Evolutionary conservation across 1,140 invertebrate genomes (phyloP).

Genomic region (Caenorhabditis briggsae): DNA sequence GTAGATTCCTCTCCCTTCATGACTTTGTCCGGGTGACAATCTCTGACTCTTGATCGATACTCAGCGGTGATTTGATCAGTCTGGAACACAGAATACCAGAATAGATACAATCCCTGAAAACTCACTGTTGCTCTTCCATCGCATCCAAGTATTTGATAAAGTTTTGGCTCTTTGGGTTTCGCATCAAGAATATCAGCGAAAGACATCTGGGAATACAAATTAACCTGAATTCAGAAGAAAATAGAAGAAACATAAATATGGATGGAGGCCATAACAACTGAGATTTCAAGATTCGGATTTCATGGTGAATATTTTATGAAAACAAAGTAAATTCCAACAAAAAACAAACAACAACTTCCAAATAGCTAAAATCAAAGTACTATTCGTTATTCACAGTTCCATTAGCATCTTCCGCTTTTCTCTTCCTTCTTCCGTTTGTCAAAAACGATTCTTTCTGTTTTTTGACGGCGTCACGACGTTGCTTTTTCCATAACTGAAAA

Average conservation of each 20-base stretch:
- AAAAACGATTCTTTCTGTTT: constrained; percentile 36
- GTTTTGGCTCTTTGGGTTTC: constrained; percentile 31
- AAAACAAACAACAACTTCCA: constrained; percentile 14
- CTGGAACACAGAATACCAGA: neutral
- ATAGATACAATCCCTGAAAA: neutral
- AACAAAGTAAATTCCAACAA: neutral
- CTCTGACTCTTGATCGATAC: constrained; percentile 48
- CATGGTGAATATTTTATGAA: neutral
- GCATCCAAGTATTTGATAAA: constrained; percentile 47
- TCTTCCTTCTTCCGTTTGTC: constrained; percentile 15
- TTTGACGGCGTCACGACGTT: constrained; percentile 35
- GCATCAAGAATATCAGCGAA: constrained; percentile 34
- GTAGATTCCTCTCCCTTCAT: neutral
- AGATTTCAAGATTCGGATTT: neutral
- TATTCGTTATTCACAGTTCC: neutral
- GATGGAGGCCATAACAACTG: no score
- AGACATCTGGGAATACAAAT: neutral
- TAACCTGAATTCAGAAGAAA: no score
- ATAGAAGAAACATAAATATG: no score
- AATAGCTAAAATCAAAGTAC: neutral
- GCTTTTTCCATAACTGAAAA: constrained; percentile 41
- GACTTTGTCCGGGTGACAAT: constrained; percentile 57
- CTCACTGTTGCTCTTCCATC: constrained; percentile 36
- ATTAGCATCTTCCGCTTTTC: neutral
- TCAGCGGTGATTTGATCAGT: constrained; percentile 59